phyloP scores from a whole-genome alignment of 2,888 invertebrate genomes.

The Mactromeris polynyma region DNA sequence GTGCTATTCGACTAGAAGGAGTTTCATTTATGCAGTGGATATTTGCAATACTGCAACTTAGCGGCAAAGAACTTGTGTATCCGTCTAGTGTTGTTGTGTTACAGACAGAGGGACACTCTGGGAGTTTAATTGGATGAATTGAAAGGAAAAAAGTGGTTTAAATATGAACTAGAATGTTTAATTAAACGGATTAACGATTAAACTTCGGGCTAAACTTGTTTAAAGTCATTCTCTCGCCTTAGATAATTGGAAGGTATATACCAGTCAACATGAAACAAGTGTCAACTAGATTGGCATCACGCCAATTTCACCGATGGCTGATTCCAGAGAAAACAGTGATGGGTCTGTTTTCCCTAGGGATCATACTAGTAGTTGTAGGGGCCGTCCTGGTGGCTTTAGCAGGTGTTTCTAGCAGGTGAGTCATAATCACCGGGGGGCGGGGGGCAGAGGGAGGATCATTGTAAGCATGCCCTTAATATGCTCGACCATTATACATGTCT shows the following conservation, averaged over 20 bases:
- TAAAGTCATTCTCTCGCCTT: too few relatives aligned
- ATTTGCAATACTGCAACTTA: background rate
- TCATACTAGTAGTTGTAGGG: slow-evolving; percentile 80
- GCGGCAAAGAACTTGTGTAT: background rate
- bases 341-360: slow-evolving; percentile 77
- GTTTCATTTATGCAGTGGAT: background rate
- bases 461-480: too few relatives aligned
- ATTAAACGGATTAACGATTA: background rate
- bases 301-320: slow-evolving; percentile 74
- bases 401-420: slow-evolving; percentile 54
- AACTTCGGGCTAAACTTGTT: background rate
- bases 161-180: background rate
- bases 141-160: background rate
- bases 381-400: slow-evolving; percentile 78
- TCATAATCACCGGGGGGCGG: background rate
- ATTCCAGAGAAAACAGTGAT: slow-evolving; percentile 74
- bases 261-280: slow-evolving; percentile 40
- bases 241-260: too few relatives aligned
- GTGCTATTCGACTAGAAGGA: too few relatives aligned
- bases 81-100: background rate
- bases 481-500: too few relatives aligned
- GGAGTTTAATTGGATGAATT: background rate
- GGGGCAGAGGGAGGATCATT: too few relatives aligned
- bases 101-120: background rate
- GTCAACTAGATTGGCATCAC: slow-evolving; percentile 58